Base-by-base conservation (phyloP, 2,888 invertebrate genomes). In the Entomobrya proxima region DNA sequence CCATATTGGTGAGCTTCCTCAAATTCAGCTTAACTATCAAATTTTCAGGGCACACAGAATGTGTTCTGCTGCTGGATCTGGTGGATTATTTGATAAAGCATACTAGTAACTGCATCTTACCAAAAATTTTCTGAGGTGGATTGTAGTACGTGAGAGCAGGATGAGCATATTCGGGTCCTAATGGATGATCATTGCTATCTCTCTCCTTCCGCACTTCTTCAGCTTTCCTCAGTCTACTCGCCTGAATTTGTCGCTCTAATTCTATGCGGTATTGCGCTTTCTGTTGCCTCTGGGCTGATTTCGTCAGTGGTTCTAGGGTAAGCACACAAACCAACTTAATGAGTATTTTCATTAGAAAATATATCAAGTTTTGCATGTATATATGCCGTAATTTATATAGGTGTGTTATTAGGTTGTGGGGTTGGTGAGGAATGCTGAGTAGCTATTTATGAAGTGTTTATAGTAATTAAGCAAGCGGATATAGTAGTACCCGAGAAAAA, bases 171-270 rank as follows among this genome's bases (percentile, higher is more conserved):
- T 81, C 64, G 3, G 83, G 77, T 67, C 88, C 89, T 35, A 89
- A 74, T 44, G 89, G 89, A 88, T 89, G 89, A 76, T 86, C 77
- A 37, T 77, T 72, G n/a, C 27, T 40, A 50, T 87, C 87, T 67
- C 64, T 79, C 18, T 85, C 83, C 18, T 83, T 74, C 37, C 85
- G 77, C 27, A 72, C 69, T 47, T 89, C 88, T 55, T 84, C 87
- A 35, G 81, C 77, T 50, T 79, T 86, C 32, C 85, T 81, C 35
- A 77, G 24, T 35, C 76, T 84, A 2, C 75, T 69, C 67, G 87
- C 86, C 37, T 84, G 86, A 79, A 89, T 87, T 84, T 89, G 89
- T 64, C 85, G 86, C 76, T 89, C 87, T 5, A 89, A 85, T 3
- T 88, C 87, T 13, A 77, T 24, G 11, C 89, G 75, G 67, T 89